Evolutionary conservation across 2,113 vertebrate species (phyloP), one percentile per base, ranked within the genome.

Genomic region (Reinhardtius hippoglossoides): DNA sequence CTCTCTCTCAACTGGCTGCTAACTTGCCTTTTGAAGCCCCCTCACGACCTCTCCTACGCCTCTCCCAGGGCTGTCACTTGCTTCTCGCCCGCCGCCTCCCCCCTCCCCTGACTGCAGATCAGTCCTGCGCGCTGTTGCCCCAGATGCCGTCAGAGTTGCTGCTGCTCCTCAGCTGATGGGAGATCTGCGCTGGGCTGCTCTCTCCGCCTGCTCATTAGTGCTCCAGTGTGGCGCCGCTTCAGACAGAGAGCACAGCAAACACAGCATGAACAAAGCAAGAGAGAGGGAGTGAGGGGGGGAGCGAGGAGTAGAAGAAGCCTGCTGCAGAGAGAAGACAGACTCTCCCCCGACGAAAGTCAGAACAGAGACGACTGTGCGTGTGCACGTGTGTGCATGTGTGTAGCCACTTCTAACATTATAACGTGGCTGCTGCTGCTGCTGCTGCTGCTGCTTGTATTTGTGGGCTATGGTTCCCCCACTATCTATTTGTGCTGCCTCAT

Each of bases 291-390:
- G 71, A 48, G 74, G 9, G 62, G 5, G 16, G 64, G 71, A 70
- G 81, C 31, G 20, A 82, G 67, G 83, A 81, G 79, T 82, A 76
- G 69, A 79, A 80, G 78, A 84, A 82, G 78, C 18, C 4, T 18
- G 90, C 89, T 90, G 90, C 85, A 87, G 88, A 85, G 86, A 81
- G 80, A 78, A 83, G 76, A 80, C 76, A 83, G 52, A 82, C 75
- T 81, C 76, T 82, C 82, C 84, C 74, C 73, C 71, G 86, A 83
- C 56, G 10, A 73, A 81, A 71, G 76, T 74, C 76, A 67, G 81
- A 75, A 70, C 27, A 87, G 76, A 85, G 76, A 88, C 27, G 73
- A 83, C 57, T 84, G 16, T 76, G 85, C 83, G 74, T 74, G 80
- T 55, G 44, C 76, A 73, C 13, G 59, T 74, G 75, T 67, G 23